Evolutionary conservation across 1,140 invertebrate species (phyloP).

Genomic region (Cyphomyrmex costatus): DNA sequence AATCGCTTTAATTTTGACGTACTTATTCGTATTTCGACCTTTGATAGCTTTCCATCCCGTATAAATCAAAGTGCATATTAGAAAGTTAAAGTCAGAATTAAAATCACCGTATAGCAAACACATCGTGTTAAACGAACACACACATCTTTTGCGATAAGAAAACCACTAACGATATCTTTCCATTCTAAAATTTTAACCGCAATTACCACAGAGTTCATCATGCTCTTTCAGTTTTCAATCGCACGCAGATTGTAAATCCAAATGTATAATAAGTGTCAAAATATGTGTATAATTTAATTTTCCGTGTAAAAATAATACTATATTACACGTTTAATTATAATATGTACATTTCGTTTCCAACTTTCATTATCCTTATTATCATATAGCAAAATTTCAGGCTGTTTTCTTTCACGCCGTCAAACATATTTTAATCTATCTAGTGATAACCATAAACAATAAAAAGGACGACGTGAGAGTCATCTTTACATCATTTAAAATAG

Average conservation of each 20-base stretch:
- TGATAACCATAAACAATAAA: no score
- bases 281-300: no score
- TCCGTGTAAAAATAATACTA: no score
- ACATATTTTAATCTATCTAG: no score
- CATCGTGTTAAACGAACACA: not conserved
- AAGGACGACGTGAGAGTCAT: no score
- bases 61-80: slow-evolving; percentile 22
- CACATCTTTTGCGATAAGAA: not conserved
- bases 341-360: not conserved
- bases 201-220: not conserved
- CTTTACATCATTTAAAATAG: no score
- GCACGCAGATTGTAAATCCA: not conserved
- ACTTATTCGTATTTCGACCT: slow-evolving; percentile 33
- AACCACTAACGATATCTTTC: not conserved
- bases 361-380: no score
- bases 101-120: not conserved
- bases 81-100: slow-evolving; percentile 34
- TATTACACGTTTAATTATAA: no score
- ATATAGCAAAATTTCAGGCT: no score
- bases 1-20: slow-evolving; percentile 16
- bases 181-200: not conserved
- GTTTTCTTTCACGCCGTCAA: no score
- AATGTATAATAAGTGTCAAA: no score
- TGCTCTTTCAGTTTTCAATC: not conserved
- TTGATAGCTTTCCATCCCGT: not conserved